Conservation (phyloP, 2,113 vertebrate genomes). For the Pygoscelis antarcticus region DNA sequence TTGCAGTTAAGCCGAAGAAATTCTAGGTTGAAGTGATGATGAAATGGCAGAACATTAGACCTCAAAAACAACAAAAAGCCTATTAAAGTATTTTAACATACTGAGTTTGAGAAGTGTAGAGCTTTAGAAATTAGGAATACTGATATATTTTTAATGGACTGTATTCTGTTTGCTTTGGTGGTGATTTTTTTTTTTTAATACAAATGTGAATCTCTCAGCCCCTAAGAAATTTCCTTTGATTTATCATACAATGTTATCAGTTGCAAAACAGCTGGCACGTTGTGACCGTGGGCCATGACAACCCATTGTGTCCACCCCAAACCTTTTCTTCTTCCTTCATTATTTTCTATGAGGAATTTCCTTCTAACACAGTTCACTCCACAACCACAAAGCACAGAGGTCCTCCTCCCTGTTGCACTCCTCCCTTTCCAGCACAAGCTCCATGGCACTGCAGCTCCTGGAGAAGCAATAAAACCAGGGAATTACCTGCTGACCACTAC, state of each 20-base stretch:
- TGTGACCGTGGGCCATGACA: background rate
- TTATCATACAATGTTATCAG: slow-evolving; percentile 19
- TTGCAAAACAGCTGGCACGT: background rate
- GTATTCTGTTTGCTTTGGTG: background rate
- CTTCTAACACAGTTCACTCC: background rate
- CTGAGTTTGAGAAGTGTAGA: background rate
- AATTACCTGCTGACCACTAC: background rate
- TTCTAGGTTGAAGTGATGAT: background rate
- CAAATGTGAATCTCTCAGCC: background rate
- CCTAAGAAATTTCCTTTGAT: slow-evolving; percentile 9
- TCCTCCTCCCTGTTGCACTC: background rate
- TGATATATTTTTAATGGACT: background rate
- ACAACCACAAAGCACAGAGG: background rate
- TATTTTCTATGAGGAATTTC: background rate
- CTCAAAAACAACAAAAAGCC: background rate
- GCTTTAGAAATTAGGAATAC: background rate
- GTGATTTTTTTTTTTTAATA: background rate
- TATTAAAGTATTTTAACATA: background rate
- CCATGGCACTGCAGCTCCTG: background rate
- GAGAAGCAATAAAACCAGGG: background rate
- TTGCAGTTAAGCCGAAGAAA: background rate
- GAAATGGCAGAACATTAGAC: background rate
- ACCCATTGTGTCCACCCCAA: background rate
- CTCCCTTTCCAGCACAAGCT: background rate
- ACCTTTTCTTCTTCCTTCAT: background rate